These are phyloP conservation scores for Chamaetylas fuelleborni DNA, from an alignment of 2,113 vertebrate genomes.

Conservation along the genomic window DNA sequence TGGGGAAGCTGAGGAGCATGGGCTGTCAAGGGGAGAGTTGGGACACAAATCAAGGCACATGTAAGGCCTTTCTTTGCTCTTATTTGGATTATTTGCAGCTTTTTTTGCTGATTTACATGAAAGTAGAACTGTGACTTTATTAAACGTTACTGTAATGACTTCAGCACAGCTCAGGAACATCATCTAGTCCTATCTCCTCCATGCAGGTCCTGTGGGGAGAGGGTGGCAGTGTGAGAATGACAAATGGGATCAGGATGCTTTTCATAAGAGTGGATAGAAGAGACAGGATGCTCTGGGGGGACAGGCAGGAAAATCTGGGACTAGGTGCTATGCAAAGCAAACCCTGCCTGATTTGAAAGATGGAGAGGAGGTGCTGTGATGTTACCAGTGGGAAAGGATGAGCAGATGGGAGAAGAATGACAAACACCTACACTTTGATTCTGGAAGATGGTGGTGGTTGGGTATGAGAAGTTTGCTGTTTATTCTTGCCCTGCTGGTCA, in stretches of 20 bases:
- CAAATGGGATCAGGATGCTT: not conserved
- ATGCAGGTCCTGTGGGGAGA: not conserved
- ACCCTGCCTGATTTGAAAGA: not conserved
- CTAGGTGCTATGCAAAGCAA: not conserved
- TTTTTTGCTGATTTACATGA: not conserved
- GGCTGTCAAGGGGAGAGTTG: not conserved
- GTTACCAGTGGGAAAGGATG: not conserved
- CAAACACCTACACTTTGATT: not conserved
- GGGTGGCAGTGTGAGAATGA: not conserved
- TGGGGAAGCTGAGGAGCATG: not conserved
- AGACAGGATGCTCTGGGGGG: not conserved
- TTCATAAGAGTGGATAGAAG: not conserved
- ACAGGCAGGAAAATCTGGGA: not conserved
- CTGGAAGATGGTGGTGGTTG: not conserved
- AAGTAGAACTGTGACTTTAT: not conserved
- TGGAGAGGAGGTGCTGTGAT: not conserved
- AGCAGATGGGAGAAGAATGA: not conserved
- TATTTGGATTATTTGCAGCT: not conserved
- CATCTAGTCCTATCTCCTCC: not conserved
- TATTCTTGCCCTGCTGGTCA: not conserved
- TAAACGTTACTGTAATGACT: not conserved
- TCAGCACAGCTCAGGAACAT: not conserved
- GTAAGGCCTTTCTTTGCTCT: not conserved
- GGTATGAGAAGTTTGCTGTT: not conserved
- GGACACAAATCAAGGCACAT: not conserved